These are phyloP conservation scores for Triplophysa tibetana DNA, from an alignment of 2,113 vertebrate species.

Conservation along the genomic window DNA sequence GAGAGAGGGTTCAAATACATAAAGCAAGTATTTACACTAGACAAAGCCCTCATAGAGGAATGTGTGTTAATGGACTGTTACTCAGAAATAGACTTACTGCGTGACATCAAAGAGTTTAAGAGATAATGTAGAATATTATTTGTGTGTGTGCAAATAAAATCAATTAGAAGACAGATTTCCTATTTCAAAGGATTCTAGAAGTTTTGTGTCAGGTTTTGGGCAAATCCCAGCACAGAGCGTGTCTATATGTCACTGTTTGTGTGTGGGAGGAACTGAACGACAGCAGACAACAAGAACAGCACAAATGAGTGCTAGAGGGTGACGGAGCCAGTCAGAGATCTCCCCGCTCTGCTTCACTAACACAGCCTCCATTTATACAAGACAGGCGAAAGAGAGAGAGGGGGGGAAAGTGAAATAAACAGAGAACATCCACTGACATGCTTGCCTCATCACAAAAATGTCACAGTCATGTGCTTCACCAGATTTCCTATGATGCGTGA, in stretches of 20 bases:
- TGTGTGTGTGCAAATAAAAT: not conserved
- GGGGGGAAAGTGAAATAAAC: constrained; percentile 59
- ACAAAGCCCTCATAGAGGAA: constrained; percentile 27
- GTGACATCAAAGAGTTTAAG: too few relatives aligned
- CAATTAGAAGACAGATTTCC: too few relatives aligned
- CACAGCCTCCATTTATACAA: constrained; percentile 74
- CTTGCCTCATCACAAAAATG: constrained; percentile 40
- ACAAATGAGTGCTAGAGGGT: constrained; percentile 37
- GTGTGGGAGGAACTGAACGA: constrained; percentile 23
- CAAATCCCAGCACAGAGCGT: not conserved
- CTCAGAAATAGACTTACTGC: not conserved
- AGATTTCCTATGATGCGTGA: not conserved
- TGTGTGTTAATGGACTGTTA: constrained; percentile 17
- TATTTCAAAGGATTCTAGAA: not conserved
- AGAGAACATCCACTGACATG: constrained; percentile 39
- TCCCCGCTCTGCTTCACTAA: constrained; percentile 69
- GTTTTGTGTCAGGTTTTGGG: constrained; percentile 36
- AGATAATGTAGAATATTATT: too few relatives aligned
- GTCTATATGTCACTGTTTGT: not conserved
- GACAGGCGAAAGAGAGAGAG: constrained; percentile 16
- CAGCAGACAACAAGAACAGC: constrained; percentile 21
- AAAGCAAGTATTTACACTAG: constrained; percentile 22
- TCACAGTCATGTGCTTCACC: constrained; percentile 34
- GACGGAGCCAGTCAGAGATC: constrained; percentile 74
- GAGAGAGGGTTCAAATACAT: not conserved